Percentiles rank a stretch among this genome's conserved stretches.
Conservation (phyloP, 2,888 invertebrate species). For the Pyrrhosoma nymphula region DNA sequence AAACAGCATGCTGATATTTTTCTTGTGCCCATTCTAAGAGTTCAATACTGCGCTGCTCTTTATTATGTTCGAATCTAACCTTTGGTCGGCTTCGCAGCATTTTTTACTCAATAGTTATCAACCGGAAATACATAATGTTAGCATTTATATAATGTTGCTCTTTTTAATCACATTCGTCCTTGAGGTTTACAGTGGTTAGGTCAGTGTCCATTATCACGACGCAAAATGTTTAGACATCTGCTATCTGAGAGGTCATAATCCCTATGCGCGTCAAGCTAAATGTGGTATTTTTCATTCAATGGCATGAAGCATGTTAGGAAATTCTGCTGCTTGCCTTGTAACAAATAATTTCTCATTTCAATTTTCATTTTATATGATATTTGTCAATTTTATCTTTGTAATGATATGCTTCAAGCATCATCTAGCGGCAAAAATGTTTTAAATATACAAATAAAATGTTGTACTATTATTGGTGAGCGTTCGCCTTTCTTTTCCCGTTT, state of each 20-base stretch:
- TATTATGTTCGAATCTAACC: not conserved
- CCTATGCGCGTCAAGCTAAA: not conserved
- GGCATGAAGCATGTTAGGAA: not conserved
- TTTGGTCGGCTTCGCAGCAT: not conserved
- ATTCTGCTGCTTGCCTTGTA: not conserved
- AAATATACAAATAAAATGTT: too few relatives aligned
- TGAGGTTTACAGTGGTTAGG: not conserved
- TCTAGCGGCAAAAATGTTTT: too few relatives aligned
- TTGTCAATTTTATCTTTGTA: too few relatives aligned
- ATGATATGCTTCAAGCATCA: too few relatives aligned
- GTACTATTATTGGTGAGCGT: too few relatives aligned
- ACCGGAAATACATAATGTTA: not conserved
- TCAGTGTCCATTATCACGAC: not conserved
- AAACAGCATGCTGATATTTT: too few relatives aligned
- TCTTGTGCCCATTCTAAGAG: too few relatives aligned
- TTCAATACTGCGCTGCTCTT: not conserved
- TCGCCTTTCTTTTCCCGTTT: too few relatives aligned
- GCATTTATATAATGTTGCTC: not conserved
- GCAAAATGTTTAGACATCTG: not conserved
- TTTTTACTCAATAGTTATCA: not conserved
- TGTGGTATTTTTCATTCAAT: not conserved
- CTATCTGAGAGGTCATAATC: slow-evolving; percentile 13
- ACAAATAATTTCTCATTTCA: not conserved
- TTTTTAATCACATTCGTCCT: not conserved
- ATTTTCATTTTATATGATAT: not conserved